phyloP scores from a whole-genome alignment of 2,888 invertebrate genomes.

The Nemoura dubitans region DNA sequence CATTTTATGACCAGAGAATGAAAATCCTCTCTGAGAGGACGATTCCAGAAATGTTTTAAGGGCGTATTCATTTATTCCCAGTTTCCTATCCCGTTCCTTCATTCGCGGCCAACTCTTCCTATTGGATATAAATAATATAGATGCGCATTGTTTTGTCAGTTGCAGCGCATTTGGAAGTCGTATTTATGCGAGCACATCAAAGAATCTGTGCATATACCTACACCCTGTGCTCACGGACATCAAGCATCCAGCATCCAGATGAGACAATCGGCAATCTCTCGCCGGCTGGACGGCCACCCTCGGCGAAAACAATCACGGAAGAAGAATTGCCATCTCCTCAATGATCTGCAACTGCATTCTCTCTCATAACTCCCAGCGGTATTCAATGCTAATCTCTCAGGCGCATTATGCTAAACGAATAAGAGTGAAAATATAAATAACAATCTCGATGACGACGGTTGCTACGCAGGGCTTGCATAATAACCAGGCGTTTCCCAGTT shows the following conservation, averaged over 20 bases:
- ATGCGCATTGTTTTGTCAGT: background rate
- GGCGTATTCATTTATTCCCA: background rate
- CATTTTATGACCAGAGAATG: background rate
- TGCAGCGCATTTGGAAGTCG: background rate
- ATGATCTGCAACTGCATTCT: background rate
- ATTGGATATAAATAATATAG: background rate
- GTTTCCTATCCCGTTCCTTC: background rate
- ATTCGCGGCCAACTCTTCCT: background rate
- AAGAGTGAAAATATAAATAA: constrained; percentile 7
- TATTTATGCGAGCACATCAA: background rate
- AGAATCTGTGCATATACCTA: background rate
- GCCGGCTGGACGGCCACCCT: background rate
- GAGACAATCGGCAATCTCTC: background rate
- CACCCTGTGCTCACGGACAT: background rate
- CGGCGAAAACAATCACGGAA: background rate
- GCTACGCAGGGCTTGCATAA: background rate
- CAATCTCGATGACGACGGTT: background rate
- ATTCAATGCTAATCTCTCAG: background rate
- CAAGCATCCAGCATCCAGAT: background rate
- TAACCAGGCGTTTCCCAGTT: background rate
- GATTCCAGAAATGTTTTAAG: background rate
- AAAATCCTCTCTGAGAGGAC: background rate
- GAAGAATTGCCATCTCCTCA: background rate
- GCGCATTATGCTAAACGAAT: background rate
- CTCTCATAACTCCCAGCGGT: background rate